These are phyloP conservation scores for Phaenicophaeus curvirostris DNA, from an alignment of 2,797 vertebrate species.

Conservation along the genomic window DNA sequence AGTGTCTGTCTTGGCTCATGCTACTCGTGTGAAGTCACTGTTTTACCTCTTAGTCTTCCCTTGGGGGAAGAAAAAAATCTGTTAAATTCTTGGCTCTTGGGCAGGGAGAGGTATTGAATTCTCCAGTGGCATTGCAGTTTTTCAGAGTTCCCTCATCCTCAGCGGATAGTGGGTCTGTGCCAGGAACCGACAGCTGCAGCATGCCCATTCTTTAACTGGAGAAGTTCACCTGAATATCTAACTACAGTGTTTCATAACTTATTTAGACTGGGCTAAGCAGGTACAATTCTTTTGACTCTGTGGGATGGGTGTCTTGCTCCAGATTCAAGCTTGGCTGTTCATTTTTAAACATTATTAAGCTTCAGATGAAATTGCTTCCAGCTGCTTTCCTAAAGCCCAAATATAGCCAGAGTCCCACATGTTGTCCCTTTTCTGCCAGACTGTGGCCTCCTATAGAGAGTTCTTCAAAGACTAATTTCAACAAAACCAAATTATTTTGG, in stretches of 20 bases:
- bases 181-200: not conserved
- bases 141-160: not conserved
- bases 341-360: not conserved
- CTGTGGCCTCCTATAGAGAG: not conserved
- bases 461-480: slow-evolving; percentile 25
- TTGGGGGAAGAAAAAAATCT: not conserved
- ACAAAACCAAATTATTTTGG: slow-evolving; percentile 14
- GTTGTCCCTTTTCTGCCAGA: slow-evolving; percentile 14
- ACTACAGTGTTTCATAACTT: not conserved
- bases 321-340: not conserved
- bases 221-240: not conserved
- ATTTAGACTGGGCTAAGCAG: not conserved
- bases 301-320: not conserved
- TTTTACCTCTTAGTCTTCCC: not conserved
- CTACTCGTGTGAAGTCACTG: not conserved
- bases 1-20: not conserved
- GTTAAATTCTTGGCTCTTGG: not conserved
- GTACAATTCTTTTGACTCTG: not conserved
- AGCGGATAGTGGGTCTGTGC: accelerated
- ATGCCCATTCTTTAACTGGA: accelerated
- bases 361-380: slow-evolving; percentile 38
- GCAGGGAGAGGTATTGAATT: too few species aligned
- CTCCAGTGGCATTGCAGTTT: not conserved
- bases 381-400: slow-evolving; percentile 7
- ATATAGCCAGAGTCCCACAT: not conserved